Conservation (phyloP, 2,888 invertebrate genomes). For the Oegoconia quadripuncta region DNA sequence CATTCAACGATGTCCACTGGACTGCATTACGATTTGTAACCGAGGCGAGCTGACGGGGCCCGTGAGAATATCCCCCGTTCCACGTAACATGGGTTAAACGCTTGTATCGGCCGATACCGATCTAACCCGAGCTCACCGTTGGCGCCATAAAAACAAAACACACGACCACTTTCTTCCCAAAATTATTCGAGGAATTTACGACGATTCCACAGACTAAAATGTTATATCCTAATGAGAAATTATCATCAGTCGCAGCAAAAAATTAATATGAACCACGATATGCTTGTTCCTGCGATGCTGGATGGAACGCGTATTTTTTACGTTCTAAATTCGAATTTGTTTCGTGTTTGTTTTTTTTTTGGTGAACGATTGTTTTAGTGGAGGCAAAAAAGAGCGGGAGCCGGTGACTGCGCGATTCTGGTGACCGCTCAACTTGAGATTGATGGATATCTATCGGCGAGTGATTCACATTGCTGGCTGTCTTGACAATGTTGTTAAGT, state of each 20-base stretch:
- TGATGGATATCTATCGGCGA: conserved; percentile 33
- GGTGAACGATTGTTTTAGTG: conserved; percentile 65
- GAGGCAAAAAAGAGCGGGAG: conserved; percentile 59
- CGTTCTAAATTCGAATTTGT: conserved; percentile 58
- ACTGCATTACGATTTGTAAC: conserved; percentile 61
- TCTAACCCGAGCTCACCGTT: conserved; percentile 72
- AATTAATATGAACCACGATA: conserved; percentile 60
- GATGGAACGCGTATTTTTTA: conserved; percentile 61
- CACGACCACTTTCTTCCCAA: conserved; percentile 75
- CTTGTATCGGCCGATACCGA: conserved; percentile 74
- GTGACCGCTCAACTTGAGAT: conserved; percentile 33
- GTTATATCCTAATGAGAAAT: conserved; percentile 78
- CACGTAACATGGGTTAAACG: conserved; percentile 77
- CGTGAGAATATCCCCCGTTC: conserved; percentile 72
- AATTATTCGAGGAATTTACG: conserved; percentile 78
- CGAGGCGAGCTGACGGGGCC: conserved; percentile 40
- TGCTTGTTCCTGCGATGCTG: conserved; percentile 33
- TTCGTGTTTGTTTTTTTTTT: conserved; percentile 49
- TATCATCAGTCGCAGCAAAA: conserved; percentile 72
- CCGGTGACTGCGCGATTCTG: conserved; percentile 61
- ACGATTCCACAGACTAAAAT: conserved; percentile 73
- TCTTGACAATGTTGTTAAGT: conserved; percentile 27
- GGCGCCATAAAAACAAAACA: conserved; percentile 80
- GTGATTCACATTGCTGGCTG: conserved; percentile 42
- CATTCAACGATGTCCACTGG: background rate